Evolutionary conservation across 2,888 invertebrate genomes (phyloP).

Genomic region (Saturnia pavonia): DNA sequence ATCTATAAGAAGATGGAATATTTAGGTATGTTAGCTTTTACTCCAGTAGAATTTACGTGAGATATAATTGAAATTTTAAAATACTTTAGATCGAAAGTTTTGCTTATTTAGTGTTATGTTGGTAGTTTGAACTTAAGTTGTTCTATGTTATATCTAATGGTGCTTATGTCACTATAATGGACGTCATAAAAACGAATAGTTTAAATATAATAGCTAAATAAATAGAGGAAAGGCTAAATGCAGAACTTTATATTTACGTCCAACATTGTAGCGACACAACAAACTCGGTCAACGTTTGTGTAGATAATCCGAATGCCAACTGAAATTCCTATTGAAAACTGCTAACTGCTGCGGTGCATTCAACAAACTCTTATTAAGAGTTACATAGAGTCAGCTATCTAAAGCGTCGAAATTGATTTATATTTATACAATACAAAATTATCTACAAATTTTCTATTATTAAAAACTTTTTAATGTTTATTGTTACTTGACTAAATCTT

Average conservation of each 20-base stretch:
- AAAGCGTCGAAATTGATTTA: background rate
- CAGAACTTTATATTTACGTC: constrained; percentile 2
- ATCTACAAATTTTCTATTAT: background rate
- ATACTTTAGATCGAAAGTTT: too few species aligned
- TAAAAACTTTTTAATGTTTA: background rate
- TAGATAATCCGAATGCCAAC: constrained; percentile 28
- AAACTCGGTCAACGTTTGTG: constrained; percentile 13
- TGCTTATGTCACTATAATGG: background rate
- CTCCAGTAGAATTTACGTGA: too few species aligned
- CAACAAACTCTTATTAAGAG: constrained; percentile 55
- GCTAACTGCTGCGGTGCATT: constrained; percentile 40
- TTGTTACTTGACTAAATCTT: too few species aligned
- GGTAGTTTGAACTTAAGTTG: background rate
- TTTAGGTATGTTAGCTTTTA: too few species aligned
- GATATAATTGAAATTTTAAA: too few species aligned
- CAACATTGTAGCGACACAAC: constrained; percentile 10
- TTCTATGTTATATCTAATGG: background rate
- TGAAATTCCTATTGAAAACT: constrained; percentile 51
- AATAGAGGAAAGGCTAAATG: constrained; percentile 12
- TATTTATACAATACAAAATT: background rate
- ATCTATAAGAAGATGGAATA: too few species aligned
- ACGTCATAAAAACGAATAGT: background rate
- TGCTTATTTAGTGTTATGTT: background rate
- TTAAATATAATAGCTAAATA: constrained; percentile 1
- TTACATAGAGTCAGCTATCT: background rate